A percentile compares a stretch with the other conserved stretches of the same genome.
These are phyloP conservation scores for Vespertilio murinus DNA, from an alignment of 2,797 vertebrate species.

Conservation along the genomic window DNA sequence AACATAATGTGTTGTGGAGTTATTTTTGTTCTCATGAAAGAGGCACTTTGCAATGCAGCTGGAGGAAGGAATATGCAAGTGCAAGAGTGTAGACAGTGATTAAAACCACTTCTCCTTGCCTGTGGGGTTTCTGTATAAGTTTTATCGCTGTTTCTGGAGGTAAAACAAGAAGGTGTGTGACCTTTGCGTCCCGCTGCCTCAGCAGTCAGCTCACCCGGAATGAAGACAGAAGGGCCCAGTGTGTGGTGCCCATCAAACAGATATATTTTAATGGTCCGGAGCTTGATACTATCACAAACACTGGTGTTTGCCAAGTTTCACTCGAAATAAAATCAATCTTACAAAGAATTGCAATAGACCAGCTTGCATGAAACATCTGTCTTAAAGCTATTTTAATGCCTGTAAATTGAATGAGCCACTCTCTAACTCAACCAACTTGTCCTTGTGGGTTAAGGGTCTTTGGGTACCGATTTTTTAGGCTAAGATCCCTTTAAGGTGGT, in stretches of 20 bases:
- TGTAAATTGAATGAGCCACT: conserved; percentile 38
- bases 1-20: conserved; percentile 80
- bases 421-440: conserved; percentile 48
- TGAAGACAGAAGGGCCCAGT: conserved; percentile 48
- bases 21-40: conserved; percentile 86
- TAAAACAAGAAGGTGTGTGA: conserved; percentile 51
- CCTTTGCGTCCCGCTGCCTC: background rate
- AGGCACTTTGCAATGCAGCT: conserved; percentile 81
- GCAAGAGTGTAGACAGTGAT: conserved; percentile 59
- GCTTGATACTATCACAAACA: conserved; percentile 34
- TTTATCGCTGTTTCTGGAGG: conserved; percentile 15
- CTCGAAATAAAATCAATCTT: conserved; percentile 66
- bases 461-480: conserved; percentile 22
- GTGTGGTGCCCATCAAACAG: conserved; percentile 5
- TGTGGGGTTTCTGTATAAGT: background rate
- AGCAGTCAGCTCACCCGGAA: background rate
- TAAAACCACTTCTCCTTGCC: conserved; percentile 52
- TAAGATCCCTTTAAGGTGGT: conserved; percentile 24
- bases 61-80: conserved; percentile 73
- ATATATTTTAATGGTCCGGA: conserved; percentile 52
- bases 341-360: conserved; percentile 49
- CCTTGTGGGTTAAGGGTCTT: conserved; percentile 53
- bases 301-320: conserved; percentile 50
- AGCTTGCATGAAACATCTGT: conserved; percentile 48
- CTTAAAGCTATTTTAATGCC: conserved; percentile 65